Evolutionary conservation across 2,113 vertebrate genomes (phyloP).

Genomic region (Tapirus terrestris): DNA sequence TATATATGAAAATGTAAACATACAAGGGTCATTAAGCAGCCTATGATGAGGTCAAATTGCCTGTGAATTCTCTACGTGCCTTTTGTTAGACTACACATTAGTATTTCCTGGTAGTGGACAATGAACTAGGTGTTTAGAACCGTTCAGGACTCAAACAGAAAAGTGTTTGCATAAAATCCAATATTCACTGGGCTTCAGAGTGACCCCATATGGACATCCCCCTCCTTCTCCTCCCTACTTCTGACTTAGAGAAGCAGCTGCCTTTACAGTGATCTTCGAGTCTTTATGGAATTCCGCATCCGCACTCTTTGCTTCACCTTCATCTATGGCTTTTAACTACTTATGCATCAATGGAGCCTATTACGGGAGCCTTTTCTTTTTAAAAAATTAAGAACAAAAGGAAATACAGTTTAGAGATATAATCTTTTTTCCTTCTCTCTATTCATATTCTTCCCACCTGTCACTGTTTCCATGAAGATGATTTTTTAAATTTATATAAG

Average conservation of each 20-base stretch:
- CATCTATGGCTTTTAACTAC: neutral
- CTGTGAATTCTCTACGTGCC: neutral
- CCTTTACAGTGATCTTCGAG: neutral
- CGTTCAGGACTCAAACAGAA: neutral
- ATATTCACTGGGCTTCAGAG: neutral
- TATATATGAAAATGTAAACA: conserved; percentile 9
- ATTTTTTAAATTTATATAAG: neutral
- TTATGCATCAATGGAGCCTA: neutral
- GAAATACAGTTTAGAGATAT: neutral
- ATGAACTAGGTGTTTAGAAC: neutral
- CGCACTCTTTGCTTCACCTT: neutral
- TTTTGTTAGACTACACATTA: neutral
- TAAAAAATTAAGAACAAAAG: conserved; percentile 14
- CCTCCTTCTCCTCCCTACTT: neutral
- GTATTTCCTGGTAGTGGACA: neutral
- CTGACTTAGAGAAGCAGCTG: neutral
- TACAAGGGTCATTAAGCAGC: neutral
- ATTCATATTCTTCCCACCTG: neutral
- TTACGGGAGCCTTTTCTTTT: neutral
- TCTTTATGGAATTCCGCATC: neutral
- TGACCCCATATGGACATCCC: neutral
- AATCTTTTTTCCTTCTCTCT: conserved; percentile 32
- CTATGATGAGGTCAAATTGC: neutral
- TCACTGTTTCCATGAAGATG: neutral
- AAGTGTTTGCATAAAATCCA: neutral